Evolutionary conservation across 2,888 invertebrate species (phyloP), one percentile per base, ranked within the genome.

Genomic region (Caenorhabditis becei): DNA sequence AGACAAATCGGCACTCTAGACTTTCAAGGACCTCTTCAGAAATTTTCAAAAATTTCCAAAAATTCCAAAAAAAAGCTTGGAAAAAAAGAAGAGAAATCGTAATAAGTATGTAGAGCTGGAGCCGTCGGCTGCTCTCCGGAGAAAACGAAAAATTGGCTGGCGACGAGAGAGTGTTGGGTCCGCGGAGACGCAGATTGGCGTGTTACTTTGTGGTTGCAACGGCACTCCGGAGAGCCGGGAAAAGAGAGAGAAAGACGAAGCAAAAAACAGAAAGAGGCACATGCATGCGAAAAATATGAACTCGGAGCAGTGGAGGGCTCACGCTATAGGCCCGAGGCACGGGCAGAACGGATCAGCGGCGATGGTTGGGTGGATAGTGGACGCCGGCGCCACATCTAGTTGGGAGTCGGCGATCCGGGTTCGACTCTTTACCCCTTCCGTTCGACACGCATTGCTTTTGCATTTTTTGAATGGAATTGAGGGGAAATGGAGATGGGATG

Each of bases 281-380:
- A 63, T 37, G 72, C 72, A 72, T 56, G 58, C 47, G 47, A 56
- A 71, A 63, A 63, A 56, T 41, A 5, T 16, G 8, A 5, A 16
- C 41, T 16, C 11, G 20, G 8, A 24, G n/a, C 18, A 20, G 62
- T 44, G n/a, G n/a, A n/a, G n/a, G n/a, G 37, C 24, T 20, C 28
- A 35, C 23, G 26, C 35, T 47, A 37, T 72, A 54, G 56, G 72
- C 51, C 18, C 24, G 2, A 18, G n/a, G 28, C 56, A 26, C 5
- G 41, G n/a, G n/a, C 26, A 24, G 8, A 1, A 20, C 24, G 65
- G 59, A 49, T 66, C 65, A 47, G 74, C 74, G 74, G 59, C 74
- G 74, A 74, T 74, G 74, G 74, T 74, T 47, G 74, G 74, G 74
- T 74, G 74, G 74, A 74, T 66, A 74, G 74, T 56, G 74, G n/a